Evolutionary conservation across 2,113 vertebrate species (phyloP).

Genomic region (Myrmecobius fasciatus): DNA sequence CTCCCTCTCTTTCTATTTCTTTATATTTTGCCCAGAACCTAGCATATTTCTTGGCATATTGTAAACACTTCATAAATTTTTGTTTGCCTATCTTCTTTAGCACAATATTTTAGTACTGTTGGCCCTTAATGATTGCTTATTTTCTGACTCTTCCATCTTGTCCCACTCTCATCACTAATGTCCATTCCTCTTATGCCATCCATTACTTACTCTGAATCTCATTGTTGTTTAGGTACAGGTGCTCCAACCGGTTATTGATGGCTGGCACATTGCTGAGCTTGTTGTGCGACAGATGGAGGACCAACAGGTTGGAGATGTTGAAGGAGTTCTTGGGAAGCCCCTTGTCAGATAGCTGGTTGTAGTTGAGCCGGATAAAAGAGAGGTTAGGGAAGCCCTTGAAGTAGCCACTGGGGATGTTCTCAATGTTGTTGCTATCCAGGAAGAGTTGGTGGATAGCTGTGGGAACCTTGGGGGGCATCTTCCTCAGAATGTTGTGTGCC

Average conservation of each 20-base stretch:
- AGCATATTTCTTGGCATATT: neutral
- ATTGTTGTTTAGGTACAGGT: conserved; percentile 97
- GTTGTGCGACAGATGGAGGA: conserved; percentile 96
- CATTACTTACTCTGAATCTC: conserved; percentile 92
- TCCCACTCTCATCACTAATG: neutral
- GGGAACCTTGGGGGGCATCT: conserved; percentile 94
- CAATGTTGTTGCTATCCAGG: conserved; percentile 95
- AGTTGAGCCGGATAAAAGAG: conserved; percentile 94
- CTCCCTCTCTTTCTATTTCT: neutral
- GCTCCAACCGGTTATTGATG: conserved; percentile 92
- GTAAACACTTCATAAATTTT: no score
- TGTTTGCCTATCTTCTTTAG: no score
- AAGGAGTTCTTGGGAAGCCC: conserved; percentile 93
- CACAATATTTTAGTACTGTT: no score
- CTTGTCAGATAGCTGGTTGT: conserved; percentile 94
- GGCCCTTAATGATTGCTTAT: neutral
- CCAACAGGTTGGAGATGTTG: conserved; percentile 94
- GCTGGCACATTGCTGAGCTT: conserved; percentile 90
- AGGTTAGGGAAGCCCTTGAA: conserved; percentile 92
- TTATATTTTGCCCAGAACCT: neutral
- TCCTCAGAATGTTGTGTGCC: conserved; percentile 92
- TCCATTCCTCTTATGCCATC: accelerated
- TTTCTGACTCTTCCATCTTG: neutral
- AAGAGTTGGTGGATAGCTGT: conserved; percentile 92
- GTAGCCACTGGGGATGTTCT: conserved; percentile 92